These are phyloP conservation scores for Parazoanthus atlanticus DNA, from an alignment of 92 coral and sea anemone genomes.

Conservation along the genomic window DNA sequence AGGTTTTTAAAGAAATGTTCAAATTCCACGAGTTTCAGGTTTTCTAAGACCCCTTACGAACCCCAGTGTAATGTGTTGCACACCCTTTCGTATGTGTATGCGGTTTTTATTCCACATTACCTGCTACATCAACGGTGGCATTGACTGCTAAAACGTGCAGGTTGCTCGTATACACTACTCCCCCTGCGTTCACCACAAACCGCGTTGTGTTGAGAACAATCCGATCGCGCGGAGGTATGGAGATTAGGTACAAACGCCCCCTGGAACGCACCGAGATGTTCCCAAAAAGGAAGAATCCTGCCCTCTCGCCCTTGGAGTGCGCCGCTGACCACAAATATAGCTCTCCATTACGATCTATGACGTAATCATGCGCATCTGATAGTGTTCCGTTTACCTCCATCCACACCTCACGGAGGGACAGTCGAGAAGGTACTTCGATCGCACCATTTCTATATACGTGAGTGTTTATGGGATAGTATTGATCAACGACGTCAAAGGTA, in stretches of 20 bases:
- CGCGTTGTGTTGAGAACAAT: slow-evolving; percentile 54
- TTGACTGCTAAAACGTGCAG: slow-evolving; percentile 62
- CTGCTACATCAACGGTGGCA: slow-evolving; percentile 76
- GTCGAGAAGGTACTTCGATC: slow-evolving; percentile 62
- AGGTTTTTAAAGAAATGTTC: no score
- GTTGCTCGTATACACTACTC: slow-evolving; percentile 61
- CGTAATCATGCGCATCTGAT: slow-evolving; percentile 71
- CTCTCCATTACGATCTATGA: slow-evolving; percentile 64
- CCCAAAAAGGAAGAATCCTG: slow-evolving; percentile 58
- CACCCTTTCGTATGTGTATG: background rate
- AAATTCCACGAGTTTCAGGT: no score
- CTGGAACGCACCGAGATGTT: slow-evolving; percentile 69
- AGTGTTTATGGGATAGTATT: slow-evolving; percentile 72
- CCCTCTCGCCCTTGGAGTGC: slow-evolving; percentile 58
- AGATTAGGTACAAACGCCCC: slow-evolving; percentile 59
- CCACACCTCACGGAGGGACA: slow-evolving; percentile 65
- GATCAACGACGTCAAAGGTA: slow-evolving; percentile 68
- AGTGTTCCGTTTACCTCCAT: slow-evolving; percentile 77
- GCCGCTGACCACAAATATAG: slow-evolving; percentile 73
- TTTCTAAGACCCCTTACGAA: no score
- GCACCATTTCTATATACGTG: slow-evolving; percentile 61
- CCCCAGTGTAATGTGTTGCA: no score
- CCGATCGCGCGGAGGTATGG: slow-evolving; percentile 57
- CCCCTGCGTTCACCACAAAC: slow-evolving; percentile 77
- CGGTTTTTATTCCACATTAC: slow-evolving; percentile 30